Evolutionary conservation across 2,888 invertebrate species (phyloP).

Genomic region (Cancer borealis): DNA sequence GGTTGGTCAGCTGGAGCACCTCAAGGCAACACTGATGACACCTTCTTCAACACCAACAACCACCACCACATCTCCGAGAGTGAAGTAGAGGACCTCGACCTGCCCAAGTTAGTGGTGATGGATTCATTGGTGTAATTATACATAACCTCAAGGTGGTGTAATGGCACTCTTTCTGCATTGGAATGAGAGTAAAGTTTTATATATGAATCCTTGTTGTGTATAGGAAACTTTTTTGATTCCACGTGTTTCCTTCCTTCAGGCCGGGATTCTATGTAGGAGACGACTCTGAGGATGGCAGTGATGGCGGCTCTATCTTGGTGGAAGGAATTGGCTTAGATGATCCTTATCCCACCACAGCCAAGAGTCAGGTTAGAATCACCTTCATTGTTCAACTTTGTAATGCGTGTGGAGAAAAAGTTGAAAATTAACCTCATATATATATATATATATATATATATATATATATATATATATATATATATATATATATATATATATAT

Average conservation of each 20-base stretch:
- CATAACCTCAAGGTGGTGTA: background rate
- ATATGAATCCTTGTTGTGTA: background rate
- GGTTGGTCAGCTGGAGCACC: background rate
- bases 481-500: background rate
- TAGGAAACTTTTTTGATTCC: background rate
- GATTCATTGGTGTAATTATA: background rate
- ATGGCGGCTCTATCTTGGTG: conserved; percentile 68
- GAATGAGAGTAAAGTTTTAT: background rate
- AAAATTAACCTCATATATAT: no score
- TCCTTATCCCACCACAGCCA: conserved; percentile 61
- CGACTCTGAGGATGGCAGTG: conserved; percentile 75
- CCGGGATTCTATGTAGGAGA: conserved; percentile 73
- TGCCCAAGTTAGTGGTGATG: conserved; percentile 60
- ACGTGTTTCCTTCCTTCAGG: conserved; percentile 23
- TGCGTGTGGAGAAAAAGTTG: no score
- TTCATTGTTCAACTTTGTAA: no score
- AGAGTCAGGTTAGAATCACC: conserved; percentile 68
- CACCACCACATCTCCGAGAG: conserved; percentile 70
- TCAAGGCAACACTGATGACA: conserved; percentile 58
- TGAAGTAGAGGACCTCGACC: conserved; percentile 69
- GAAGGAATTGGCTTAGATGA: conserved; percentile 73
- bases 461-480: background rate
- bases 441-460: background rate
- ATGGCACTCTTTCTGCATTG: background rate
- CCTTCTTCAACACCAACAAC: conserved; percentile 54